Evolutionary conservation across 2,888 invertebrate species (phyloP), one percentile per base, ranked within the genome.

Genomic region (Deilephila porcellus): DNA sequence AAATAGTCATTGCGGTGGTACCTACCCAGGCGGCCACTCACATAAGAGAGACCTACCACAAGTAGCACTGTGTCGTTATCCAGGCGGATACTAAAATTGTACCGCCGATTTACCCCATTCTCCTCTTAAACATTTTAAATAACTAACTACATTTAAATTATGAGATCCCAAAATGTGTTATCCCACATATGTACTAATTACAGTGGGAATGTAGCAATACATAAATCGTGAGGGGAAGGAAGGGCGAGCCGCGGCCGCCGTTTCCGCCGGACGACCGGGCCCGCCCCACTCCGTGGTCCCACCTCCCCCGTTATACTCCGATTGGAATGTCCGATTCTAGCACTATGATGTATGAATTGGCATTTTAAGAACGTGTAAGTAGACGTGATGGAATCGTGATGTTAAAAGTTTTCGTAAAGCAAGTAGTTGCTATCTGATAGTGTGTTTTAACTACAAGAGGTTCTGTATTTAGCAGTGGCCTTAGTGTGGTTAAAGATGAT

Each of bases 211-310:
- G 52, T 45, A 52, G 25, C 67, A 67, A 45, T 25, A 67, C 25
- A 67, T 67, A 67, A 67, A 67, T 52, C 67, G 67, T 17, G 59
- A 71, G 71, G 88, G 88, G 86, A 56, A 86, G 89, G 89, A 85
- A 85, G 84, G 86, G 83, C 82, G 81, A 85, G 82, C 79, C 81
- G 81, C 80, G 83, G 82, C 81, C 81, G 79, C 80, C 77, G 75
- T 87, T 83, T 88, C 87, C 89, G 86, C 77, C 83, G 87, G 85
- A 84, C 77, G 80, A 81, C 81, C 83, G 82, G 82, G 80, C 81
- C 85, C 82, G 78, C 81, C 83, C 81, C 78, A 71, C 77, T 81
- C 20, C 45, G 45, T 60, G 29, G 53, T 53, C 34, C 59, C 71
- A 59, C 71, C 60, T 37, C 60, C 71, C 67, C 25, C 45, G 52